A percentile compares a stretch with the other conserved stretches of the same genome.
phyloP scores from a whole-genome alignment of 2,113 vertebrate species.

The Dolichotis patagonum region DNA sequence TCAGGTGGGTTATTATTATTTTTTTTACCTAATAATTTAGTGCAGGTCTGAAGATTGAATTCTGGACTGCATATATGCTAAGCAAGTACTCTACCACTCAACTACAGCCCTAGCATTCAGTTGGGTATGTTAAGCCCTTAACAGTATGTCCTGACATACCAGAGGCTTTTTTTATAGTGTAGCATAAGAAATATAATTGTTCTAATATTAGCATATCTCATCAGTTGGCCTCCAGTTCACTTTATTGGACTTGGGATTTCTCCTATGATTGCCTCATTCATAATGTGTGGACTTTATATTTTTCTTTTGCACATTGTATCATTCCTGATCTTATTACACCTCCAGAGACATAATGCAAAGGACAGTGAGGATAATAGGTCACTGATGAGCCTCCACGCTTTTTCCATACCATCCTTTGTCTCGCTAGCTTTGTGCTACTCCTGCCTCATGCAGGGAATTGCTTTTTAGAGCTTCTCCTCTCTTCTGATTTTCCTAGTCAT shows the following conservation, averaged over 20 bases:
- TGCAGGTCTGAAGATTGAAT: neutral
- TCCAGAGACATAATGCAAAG: constrained; percentile 4
- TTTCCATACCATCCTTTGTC: constrained; percentile 33
- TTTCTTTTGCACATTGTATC: neutral
- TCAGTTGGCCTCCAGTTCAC: neutral
- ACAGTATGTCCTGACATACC: neutral
- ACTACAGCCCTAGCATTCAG: neutral
- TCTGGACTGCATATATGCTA: neutral
- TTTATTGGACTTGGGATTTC: neutral
- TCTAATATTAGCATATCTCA: neutral
- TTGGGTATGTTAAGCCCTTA: constrained; percentile 22
- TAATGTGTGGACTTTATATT: neutral
- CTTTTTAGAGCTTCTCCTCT: neutral
- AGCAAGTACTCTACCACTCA: neutral
- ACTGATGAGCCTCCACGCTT: neutral
- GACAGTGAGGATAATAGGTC: constrained; percentile 34
- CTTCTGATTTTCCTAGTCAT: neutral
- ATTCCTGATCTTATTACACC: constrained; percentile 2
- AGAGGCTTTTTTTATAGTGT: neutral
- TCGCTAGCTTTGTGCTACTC: neutral
- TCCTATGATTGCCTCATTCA: neutral
- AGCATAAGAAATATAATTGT: neutral
- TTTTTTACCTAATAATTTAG: neutral
- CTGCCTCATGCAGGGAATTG: neutral
- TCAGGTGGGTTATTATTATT: neutral